Conservation (phyloP, 30 jellyfish, hydroid and myxozoan species). For the Nemopilema nomurai region DNA sequence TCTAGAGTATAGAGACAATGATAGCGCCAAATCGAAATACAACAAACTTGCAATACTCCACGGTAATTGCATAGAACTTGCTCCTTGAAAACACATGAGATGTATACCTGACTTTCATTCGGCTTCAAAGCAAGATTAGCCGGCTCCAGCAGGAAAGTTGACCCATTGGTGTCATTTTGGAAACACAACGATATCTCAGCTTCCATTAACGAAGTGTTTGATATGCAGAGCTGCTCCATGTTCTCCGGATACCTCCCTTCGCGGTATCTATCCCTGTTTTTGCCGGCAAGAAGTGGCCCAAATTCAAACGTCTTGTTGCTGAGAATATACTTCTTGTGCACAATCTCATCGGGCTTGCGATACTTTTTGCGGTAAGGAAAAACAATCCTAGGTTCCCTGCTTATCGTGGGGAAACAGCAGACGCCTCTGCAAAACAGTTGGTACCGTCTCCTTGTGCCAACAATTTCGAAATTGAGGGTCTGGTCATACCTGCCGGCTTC, state of each 20-base stretch:
- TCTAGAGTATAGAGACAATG: too few species aligned
- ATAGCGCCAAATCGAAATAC: too few species aligned
- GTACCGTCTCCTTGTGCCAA: conserved; percentile 91
- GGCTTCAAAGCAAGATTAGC: conserved; percentile 70
- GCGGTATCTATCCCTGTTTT: conserved; percentile 93
- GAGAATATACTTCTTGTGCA: conserved; percentile 76
- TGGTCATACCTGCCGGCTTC: conserved; percentile 95
- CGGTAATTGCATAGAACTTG: too few species aligned
- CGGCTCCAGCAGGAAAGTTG: conserved; percentile 91
- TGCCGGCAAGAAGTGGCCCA: conserved; percentile 98
- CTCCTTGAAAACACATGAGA: too few species aligned
- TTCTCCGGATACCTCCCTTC: conserved; percentile 98
- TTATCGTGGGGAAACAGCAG: conserved; percentile 90
- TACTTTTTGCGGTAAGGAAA: conserved; percentile 90
- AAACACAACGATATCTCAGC: conserved; percentile 85
- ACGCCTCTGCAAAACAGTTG: conserved; percentile 96
- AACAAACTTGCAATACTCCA: too few species aligned
- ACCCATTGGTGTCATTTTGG: conserved; percentile 87
- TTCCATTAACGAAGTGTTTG: conserved; percentile 87
- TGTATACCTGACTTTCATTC: conserved; percentile 83
- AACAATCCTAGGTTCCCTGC: conserved; percentile 95
- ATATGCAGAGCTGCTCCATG: conserved; percentile 85
- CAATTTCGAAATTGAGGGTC: conserved; percentile 85
- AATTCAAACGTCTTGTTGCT: conserved; percentile 83
- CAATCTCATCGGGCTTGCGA: conserved; percentile 86